Evolutionary conservation across 2,888 invertebrate genomes (phyloP), one percentile per base, ranked within the genome.

Genomic region (Cryptocephalus primarius): DNA sequence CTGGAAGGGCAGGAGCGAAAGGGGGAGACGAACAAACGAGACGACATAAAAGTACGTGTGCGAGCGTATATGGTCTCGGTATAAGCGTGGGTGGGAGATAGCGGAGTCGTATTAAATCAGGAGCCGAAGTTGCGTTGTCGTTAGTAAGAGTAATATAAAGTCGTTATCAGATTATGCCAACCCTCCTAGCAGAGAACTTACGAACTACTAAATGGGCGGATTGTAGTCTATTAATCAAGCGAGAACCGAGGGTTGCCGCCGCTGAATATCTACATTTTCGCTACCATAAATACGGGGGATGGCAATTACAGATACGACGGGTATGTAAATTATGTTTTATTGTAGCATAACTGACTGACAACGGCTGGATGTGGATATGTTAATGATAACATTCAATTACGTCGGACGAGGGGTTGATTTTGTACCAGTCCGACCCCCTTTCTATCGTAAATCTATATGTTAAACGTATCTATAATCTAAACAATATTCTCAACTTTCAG

Each of bases 91-190:
- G 22, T 22, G 22, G 22, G 22, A 22, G 22, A 22, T 22, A 22
- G 22, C 22, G 22, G 22, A 22, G 22, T 22, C 22, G 12, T 36
- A 36, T 36, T 36, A 36, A 36, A 36, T 36, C 36, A 36, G 36
- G 12, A 36, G 11, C 12, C 36, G 22, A 22, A 22, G 52, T 53
- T 48, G 51, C 51, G 51, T 55, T 56, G 55, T 58, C 57, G 54
- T 55, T 55, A 56, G 57, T 49, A 53, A 50, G 50, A 57, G 57
- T 57, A 59, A 60, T 58, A 60, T 60, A 61, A 59, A 62, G 62
- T 61, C 64, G 62, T 64, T 65, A 65, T 65, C 65, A 63, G 63
- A 64, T 65, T 63, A 63, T 62, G 59, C 61, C 58, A 60, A 61
- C 59, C 52, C 36, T 36, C 56, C 62, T 58, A 60, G 56, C 55